phyloP scores from a whole-genome alignment of 2,797 vertebrate species.

The Clarias platycephalus region DNA sequence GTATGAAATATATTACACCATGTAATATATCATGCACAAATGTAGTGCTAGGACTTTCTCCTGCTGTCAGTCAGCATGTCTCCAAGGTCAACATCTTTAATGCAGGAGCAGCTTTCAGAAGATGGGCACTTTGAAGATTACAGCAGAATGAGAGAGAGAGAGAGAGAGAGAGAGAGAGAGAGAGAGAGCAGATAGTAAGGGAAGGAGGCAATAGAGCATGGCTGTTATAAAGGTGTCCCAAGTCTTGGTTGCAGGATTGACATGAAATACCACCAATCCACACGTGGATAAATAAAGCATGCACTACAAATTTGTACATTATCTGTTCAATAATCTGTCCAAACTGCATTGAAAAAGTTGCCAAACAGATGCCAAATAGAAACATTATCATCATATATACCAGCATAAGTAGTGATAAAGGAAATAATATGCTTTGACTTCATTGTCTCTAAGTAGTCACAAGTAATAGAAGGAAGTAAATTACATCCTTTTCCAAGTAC shows the following conservation, averaged over 20 bases:
- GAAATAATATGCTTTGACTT: conserved; percentile 5
- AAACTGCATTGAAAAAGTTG: not conserved
- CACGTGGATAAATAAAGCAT: not conserved
- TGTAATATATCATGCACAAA: conserved; percentile 32
- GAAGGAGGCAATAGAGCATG: conserved; percentile 4
- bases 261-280: not conserved
- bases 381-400: not conserved
- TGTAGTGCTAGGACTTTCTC: conserved; percentile 20
- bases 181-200: conserved; percentile 13
- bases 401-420: not conserved
- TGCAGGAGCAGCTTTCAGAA: conserved; percentile 43
- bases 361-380: not conserved
- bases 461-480: conserved; percentile 1
- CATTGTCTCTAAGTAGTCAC: conserved; percentile 1
- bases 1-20: conserved; percentile 25
- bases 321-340: not conserved
- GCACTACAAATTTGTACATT: not conserved
- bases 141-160: conserved; percentile 17
- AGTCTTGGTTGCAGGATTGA: conserved; percentile 4
- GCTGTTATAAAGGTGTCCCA: conserved; percentile 29
- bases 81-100: conserved; percentile 52
- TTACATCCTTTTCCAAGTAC: conserved; percentile 11
- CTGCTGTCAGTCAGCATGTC: conserved; percentile 40
- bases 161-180: conserved; percentile 8
- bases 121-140: conserved; percentile 47